A percentile compares a stretch with the other conserved stretches of the same genome.
These are phyloP conservation scores for Phoeniculus purpureus DNA, from an alignment of 2,797 vertebrate species.

Conservation along the genomic window DNA sequence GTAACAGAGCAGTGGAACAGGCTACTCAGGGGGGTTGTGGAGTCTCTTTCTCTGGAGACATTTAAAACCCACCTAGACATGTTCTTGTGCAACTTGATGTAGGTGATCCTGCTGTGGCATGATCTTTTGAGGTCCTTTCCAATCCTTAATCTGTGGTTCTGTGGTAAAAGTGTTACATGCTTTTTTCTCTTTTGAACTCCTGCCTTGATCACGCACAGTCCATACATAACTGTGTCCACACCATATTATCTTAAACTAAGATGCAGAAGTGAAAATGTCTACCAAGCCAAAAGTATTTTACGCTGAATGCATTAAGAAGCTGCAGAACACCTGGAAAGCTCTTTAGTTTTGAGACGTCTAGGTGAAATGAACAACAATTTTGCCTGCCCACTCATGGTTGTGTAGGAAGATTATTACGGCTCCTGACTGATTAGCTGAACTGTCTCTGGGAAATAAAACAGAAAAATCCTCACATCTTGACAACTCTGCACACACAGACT, in stretches of 20 bases:
- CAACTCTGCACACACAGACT: background rate
- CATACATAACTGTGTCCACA: background rate
- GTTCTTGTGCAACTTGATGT: too few species aligned
- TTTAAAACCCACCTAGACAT: too few species aligned
- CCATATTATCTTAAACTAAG: background rate
- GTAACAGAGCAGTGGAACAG: too few species aligned
- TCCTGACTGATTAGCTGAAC: constrained; percentile 41
- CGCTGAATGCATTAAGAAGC: background rate
- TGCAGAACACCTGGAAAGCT: constrained; percentile 10
- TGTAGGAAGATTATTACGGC: constrained; percentile 45
- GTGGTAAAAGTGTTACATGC: too few species aligned
- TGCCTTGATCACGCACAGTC: too few species aligned
- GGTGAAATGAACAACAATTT: constrained; percentile 57
- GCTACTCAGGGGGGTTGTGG: too few species aligned
- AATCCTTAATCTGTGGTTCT: too few species aligned
- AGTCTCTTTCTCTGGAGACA: too few species aligned
- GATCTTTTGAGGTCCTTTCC: too few species aligned
- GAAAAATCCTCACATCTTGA: constrained; percentile 5
- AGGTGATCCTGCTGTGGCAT: too few species aligned
- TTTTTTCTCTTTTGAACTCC: too few species aligned
- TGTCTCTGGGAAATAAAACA: constrained; percentile 32
- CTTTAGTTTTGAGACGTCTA: background rate
- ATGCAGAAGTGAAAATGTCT: background rate
- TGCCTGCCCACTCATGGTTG: constrained; percentile 8
- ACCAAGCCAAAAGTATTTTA: background rate